Evolutionary conservation across 1,140 invertebrate species (phyloP).

Genomic region (Drosophila paulistorum): DNA sequence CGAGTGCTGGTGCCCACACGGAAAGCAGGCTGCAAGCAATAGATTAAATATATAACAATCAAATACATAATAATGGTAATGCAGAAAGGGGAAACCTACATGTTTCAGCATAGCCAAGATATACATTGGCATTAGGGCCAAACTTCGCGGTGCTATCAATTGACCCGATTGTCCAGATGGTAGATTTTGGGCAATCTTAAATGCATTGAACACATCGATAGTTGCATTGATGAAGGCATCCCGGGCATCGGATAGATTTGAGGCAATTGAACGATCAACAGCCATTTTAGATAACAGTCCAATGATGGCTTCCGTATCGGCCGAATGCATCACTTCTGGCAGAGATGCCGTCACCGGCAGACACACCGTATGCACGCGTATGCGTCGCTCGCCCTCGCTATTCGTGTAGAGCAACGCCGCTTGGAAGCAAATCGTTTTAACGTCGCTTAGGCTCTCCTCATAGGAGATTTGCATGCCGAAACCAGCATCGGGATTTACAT

Average conservation of each 20-base stretch:
- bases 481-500: conserved; percentile 98
- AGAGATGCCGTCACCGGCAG: conserved; percentile 94
- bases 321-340: conserved; percentile 93
- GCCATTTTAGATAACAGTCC: conserved; percentile 98
- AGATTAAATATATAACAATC: not conserved
- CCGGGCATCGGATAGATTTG: conserved; percentile 94
- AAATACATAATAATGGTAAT: too few relatives aligned
- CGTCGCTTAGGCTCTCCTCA: conserved; percentile 94
- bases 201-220: conserved; percentile 94
- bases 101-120: conserved; percentile 96
- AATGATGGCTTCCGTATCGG: conserved; percentile 98
- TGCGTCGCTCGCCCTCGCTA: conserved; percentile 98
- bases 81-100: conserved; percentile 85
- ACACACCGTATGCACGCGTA: conserved; percentile 98
- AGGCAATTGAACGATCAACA: conserved; percentile 94
- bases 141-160: conserved; percentile 89
- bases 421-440: conserved; percentile 97
- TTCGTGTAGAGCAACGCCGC: conserved; percentile 99
- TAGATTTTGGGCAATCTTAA: conserved; percentile 88
- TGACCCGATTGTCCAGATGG: conserved; percentile 85
- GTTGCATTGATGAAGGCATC: conserved; percentile 98
- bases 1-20: conserved; percentile 93
- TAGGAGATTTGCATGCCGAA: conserved; percentile 95
- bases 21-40: conserved; percentile 89
- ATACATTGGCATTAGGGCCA: conserved; percentile 94